Percentiles rank a stretch among this genome's conserved stretches.
phyloP scores from a whole-genome alignment of 2,113 vertebrate genomes.

The Paedocypris sp. region DNA sequence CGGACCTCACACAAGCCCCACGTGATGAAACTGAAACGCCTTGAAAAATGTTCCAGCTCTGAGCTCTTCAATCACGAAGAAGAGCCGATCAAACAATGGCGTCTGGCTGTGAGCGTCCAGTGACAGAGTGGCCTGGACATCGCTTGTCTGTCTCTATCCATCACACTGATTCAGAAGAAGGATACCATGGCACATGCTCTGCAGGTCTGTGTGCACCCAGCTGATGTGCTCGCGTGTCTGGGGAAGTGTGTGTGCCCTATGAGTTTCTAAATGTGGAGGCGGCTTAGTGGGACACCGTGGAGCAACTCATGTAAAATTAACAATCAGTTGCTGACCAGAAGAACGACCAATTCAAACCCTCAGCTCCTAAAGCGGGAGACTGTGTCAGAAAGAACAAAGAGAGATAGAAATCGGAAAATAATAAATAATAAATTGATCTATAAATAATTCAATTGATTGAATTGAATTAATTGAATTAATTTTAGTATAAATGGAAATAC shows the following conservation, averaged over 20 bases:
- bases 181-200: background rate
- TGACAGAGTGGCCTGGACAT: background rate
- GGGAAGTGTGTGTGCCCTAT: background rate
- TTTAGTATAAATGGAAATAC: no score
- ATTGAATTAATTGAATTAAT: no score
- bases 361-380: background rate
- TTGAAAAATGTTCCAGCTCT: no score
- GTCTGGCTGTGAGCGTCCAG: no score
- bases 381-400: background rate
- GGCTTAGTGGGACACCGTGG: background rate
- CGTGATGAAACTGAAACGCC: no score
- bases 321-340: background rate
- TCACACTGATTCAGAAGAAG: background rate
- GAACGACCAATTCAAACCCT: background rate
- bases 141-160: background rate
- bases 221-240: background rate
- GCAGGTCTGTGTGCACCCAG: background rate
- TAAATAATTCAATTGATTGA: no score
- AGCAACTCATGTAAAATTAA: slow-evolving; percentile 18
- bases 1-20: no score
- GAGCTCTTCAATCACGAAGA: no score
- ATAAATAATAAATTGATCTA: no score
- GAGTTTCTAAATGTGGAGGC: slow-evolving; percentile 21
- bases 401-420: no score
- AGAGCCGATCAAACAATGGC: no score